Percentiles rank a stretch among this genome's conserved stretches.
phyloP scores from a whole-genome alignment of 1,140 invertebrate species.

The Scaptomyza pallida region DNA sequence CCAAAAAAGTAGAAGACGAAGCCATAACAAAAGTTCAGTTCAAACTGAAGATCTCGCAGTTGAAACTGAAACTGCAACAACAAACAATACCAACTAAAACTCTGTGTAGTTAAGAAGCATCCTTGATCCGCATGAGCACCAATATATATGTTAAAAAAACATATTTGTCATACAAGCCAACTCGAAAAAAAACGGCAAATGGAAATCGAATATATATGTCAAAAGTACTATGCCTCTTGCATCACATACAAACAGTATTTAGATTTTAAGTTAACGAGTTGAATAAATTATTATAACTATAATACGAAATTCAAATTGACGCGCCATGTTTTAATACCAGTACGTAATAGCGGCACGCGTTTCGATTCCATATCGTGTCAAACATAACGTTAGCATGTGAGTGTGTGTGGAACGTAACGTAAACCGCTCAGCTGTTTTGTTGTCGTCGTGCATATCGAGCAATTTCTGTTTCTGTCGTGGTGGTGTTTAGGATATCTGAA shows the following conservation, averaged over 20 bases:
- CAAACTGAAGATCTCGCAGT: slow-evolving; percentile 17
- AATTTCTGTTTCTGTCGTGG: slow-evolving; percentile 42
- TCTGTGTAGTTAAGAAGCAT: background rate
- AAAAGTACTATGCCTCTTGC: background rate
- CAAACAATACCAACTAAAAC: slow-evolving; percentile 4
- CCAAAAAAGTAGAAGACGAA: background rate
- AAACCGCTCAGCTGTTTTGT: slow-evolving; percentile 40
- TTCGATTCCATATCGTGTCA: slow-evolving; percentile 9
- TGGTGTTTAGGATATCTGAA: slow-evolving; percentile 50
- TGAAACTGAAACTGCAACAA: background rate
- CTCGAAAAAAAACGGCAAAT: no score
- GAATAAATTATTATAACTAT: slow-evolving; percentile 32
- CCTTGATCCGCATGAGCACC: background rate
- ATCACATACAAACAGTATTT: slow-evolving; percentile 7
- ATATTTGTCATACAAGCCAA: background rate
- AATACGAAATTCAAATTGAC: slow-evolving; percentile 1
- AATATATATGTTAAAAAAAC: background rate
- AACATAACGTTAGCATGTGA: background rate
- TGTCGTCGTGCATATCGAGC: slow-evolving; percentile 37
- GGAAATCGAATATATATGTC: background rate
- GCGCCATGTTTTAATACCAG: slow-evolving; percentile 17
- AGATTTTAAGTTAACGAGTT: slow-evolving; percentile 15
- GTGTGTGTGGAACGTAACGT: slow-evolving; percentile 20
- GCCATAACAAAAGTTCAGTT: background rate
- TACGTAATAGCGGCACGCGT: background rate